A percentile compares a stretch with the other conserved stretches of the same genome.
phyloP scores from a whole-genome alignment of 2,113 vertebrate genomes.

The Lepidothrix coronata region DNA sequence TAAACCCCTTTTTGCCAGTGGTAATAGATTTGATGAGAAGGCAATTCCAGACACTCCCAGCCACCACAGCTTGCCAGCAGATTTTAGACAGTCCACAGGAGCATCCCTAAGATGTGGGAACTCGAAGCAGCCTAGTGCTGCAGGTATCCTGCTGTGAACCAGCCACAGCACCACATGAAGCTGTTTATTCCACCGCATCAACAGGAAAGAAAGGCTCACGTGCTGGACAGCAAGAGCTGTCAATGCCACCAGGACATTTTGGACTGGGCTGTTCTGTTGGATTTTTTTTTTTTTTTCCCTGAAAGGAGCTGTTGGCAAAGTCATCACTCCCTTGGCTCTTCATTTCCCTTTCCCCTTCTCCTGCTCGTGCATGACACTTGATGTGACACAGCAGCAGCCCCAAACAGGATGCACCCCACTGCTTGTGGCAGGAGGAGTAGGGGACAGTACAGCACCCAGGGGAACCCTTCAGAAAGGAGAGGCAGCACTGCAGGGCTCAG shows the following conservation, averaged over 20 bases:
- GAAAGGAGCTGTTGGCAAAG: neutral
- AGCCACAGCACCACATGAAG: neutral
- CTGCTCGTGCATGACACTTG: neutral
- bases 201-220: neutral
- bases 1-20: neutral
- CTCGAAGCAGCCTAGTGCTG: neutral
- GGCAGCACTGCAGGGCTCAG: neutral
- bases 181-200: slow-evolving; percentile 12
- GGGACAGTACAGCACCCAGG: neutral
- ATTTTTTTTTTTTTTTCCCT: neutral
- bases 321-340: neutral
- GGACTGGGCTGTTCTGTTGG: neutral
- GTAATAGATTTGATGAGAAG: neutral
- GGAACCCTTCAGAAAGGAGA: neutral
- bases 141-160: neutral
- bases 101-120: neutral
- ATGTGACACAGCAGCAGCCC: neutral
- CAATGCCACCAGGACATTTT: neutral
- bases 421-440: neutral
- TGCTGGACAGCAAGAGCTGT: neutral
- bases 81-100: neutral
- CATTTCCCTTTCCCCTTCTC: neutral
- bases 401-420: slow-evolving; percentile 21
- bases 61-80: neutral
- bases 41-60: neutral